phyloP scores from a whole-genome alignment of 1,140 invertebrate species.

The Drosophila arawakana region DNA sequence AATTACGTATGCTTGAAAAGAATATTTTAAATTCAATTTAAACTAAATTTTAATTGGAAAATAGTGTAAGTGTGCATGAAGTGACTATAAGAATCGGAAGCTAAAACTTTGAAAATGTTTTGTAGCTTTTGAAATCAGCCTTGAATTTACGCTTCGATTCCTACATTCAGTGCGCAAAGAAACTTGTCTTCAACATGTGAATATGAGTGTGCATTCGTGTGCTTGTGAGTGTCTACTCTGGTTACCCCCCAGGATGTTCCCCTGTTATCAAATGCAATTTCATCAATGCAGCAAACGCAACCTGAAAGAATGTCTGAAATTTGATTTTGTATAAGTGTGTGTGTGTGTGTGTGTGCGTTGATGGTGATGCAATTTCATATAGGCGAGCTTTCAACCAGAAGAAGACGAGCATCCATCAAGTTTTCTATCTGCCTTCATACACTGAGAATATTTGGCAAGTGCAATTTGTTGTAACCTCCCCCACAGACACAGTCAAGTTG shows the following conservation, averaged over 20 bases:
- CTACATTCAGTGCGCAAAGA: conserved; percentile 55
- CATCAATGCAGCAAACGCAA: conserved; percentile 58
- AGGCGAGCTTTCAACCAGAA: conserved; percentile 32
- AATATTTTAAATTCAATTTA: no score
- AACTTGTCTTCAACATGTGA: conserved; percentile 14
- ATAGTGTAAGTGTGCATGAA: no score
- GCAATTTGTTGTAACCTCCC: conserved; percentile 53
- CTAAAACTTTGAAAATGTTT: background rate
- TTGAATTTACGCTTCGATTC: conserved; percentile 60
- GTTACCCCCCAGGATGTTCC: background rate
- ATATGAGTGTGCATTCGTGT: conserved; percentile 5
- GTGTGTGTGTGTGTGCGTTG: conserved; percentile 44
- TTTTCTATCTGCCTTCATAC: conserved; percentile 37
- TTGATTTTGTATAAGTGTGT: conserved; percentile 66
- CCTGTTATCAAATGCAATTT: conserved; percentile 71
- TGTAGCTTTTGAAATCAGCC: background rate
- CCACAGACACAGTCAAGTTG: conserved; percentile 38
- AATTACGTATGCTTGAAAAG: no score
- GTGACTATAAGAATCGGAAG: background rate
- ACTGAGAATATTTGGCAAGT: conserved; percentile 46
- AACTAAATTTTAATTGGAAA: no score
- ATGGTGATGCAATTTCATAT: conserved; percentile 51
- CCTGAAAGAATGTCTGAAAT: conserved; percentile 66
- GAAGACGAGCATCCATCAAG: conserved; percentile 37
- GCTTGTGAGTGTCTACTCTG: background rate